Percentiles rank a stretch among this genome's conserved stretches.
phyloP scores from a whole-genome alignment of 2,888 invertebrate species.

The Sinodicranocentrus sp. region DNA sequence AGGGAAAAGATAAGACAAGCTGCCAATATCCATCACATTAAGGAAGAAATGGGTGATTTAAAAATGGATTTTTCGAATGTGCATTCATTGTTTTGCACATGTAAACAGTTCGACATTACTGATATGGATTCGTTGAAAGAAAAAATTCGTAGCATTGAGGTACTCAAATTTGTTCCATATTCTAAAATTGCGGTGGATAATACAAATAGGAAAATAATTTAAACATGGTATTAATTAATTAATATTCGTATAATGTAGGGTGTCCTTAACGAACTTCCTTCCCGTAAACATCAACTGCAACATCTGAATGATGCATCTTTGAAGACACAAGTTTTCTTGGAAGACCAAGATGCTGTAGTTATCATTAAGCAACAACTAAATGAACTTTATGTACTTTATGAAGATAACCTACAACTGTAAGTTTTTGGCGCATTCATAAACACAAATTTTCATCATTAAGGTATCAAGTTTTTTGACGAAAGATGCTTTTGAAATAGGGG shows the following conservation, averaged over 20 bases:
- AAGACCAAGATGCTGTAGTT: constrained; percentile 68
- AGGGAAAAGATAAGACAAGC: constrained; percentile 74
- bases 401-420: constrained; percentile 76
- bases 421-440: constrained; percentile 38
- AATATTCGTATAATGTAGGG: too few species aligned
- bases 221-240: too few species aligned
- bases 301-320: constrained; percentile 74
- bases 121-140: constrained; percentile 72
- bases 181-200: too few species aligned
- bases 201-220: constrained; percentile 28
- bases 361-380: constrained; percentile 74
- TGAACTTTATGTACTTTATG: constrained; percentile 75
- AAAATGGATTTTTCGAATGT: constrained; percentile 74
- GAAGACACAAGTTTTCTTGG: constrained; percentile 71
- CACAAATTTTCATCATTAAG: too few species aligned
- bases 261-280: constrained; percentile 64
- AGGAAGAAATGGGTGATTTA: constrained; percentile 74
- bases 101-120: constrained; percentile 74
- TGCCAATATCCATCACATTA: constrained; percentile 73
- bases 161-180: constrained; percentile 17
- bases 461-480: background rate
- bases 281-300: constrained; percentile 74
- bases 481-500: constrained; percentile 69
- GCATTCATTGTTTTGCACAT: constrained; percentile 70
- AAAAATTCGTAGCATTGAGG: constrained; percentile 74